These are phyloP conservation scores for Bradypus variegatus DNA, from an alignment of 2,797 vertebrate genomes.

Conservation along the genomic window DNA sequence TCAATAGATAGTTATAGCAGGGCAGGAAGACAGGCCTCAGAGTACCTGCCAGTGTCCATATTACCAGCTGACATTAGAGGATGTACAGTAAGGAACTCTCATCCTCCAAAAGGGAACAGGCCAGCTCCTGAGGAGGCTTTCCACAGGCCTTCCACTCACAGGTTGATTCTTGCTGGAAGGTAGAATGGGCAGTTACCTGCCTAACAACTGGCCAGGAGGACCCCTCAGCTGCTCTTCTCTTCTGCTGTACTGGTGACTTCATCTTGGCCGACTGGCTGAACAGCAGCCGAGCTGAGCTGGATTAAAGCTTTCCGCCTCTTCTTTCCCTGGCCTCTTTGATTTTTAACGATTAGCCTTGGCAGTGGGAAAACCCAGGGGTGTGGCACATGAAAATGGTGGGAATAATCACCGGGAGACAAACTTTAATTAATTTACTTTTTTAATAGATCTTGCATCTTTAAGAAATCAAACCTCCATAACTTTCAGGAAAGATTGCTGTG, in stretches of 20 bases:
- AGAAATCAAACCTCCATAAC: neutral
- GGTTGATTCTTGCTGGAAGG: neutral
- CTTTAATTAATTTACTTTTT: neutral
- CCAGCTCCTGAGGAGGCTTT: neutral
- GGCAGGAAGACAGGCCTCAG: neutral
- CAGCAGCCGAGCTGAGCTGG: neutral
- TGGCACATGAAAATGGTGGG: no score
- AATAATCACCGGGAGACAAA: fast-evolving
- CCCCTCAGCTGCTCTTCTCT: neutral
- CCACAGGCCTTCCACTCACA: fast-evolving
- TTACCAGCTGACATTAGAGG: neutral
- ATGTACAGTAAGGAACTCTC: neutral
- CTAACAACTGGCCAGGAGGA: no score
- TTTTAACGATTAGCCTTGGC: neutral
- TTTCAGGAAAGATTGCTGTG: neutral
- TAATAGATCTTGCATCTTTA: neutral
- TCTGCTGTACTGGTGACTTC: fast-evolving
- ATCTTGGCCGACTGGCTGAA: neutral
- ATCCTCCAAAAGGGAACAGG: neutral
- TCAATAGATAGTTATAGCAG: neutral
- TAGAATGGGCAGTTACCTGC: fast-evolving
- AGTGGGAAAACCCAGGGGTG: neutral
- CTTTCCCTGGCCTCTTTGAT: neutral
- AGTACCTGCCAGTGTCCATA: neutral
- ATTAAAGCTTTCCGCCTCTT: neutral